A percentile compares a stretch with the other conserved stretches of the same genome.
Evolutionary conservation across 2,797 vertebrate genomes (phyloP).

Genomic region (Caiman crocodilus): DNA sequence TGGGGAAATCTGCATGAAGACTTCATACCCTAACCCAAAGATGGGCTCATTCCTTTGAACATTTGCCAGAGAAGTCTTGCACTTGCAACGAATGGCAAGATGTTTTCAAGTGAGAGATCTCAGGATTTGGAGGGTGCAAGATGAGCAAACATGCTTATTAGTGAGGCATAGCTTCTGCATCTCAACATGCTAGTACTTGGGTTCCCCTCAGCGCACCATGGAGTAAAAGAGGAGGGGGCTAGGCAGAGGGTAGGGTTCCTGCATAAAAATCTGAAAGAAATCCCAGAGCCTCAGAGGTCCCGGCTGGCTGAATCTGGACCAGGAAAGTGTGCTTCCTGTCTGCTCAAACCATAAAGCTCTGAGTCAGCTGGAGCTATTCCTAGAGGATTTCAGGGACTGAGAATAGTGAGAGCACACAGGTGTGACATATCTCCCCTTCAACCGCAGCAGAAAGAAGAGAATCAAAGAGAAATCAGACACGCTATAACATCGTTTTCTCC

Average conservation of each 20-base stretch:
- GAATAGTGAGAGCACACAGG: not conserved
- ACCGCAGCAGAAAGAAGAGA: not conserved
- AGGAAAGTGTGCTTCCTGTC: not conserved
- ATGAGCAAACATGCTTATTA: not conserved
- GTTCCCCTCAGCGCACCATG: not conserved
- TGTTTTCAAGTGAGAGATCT: not conserved
- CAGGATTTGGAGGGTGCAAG: not conserved
- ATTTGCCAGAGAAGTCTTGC: not conserved
- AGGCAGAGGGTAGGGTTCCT: not conserved
- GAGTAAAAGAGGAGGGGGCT: constrained; percentile 6
- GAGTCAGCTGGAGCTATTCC: not conserved
- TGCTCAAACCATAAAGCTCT: constrained; percentile 32
- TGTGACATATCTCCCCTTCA: not conserved
- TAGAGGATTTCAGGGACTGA: not conserved
- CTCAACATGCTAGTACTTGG: constrained; percentile 59
- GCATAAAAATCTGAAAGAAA: not conserved
- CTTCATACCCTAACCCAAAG: not conserved
- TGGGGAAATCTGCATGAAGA: not conserved
- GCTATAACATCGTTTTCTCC: not conserved
- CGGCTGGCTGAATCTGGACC: not conserved
- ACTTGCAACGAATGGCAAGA: not conserved
- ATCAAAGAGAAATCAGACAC: not conserved
- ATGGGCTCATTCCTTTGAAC: not conserved
- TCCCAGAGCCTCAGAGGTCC: not conserved
- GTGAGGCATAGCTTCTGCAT: constrained; percentile 27